Conservation (phyloP, 2,113 vertebrate genomes). For the Macrotus californicus region DNA sequence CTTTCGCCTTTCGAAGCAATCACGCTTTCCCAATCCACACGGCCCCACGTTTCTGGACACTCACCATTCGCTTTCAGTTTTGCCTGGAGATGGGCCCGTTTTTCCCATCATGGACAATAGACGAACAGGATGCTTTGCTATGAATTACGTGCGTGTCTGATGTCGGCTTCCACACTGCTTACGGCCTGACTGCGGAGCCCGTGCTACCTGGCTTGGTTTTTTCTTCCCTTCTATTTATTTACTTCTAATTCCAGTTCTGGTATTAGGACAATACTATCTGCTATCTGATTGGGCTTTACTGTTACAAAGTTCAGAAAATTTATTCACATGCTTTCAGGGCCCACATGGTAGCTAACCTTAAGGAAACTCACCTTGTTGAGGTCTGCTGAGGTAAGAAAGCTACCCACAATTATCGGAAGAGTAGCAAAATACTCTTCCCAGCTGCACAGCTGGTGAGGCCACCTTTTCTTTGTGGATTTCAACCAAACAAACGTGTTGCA, state of each 20-base stretch:
- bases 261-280: neutral
- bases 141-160: rapidly evolving
- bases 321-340: neutral
- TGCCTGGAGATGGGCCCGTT: neutral
- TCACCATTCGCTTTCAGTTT: neutral
- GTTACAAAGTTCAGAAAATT: neutral
- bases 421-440: no score
- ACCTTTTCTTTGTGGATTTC: neutral
- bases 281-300: neutral
- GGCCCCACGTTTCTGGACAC: neutral
- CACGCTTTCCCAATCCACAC: neutral
- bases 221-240: neutral
- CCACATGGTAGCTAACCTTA: neutral
- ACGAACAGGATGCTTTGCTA: neutral
- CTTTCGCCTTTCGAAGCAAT: neutral
- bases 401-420: neutral
- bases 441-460: neutral
- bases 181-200: neutral
- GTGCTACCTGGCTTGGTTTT: rapidly evolving
- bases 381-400: neutral
- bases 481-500: neutral
- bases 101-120: neutral
- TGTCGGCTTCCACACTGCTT: neutral
- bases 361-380: neutral
- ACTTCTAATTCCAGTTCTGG: neutral